phyloP scores from a whole-genome alignment of 53 echinoderm and acorn worm species.

The Actinopyga echinites region DNA sequence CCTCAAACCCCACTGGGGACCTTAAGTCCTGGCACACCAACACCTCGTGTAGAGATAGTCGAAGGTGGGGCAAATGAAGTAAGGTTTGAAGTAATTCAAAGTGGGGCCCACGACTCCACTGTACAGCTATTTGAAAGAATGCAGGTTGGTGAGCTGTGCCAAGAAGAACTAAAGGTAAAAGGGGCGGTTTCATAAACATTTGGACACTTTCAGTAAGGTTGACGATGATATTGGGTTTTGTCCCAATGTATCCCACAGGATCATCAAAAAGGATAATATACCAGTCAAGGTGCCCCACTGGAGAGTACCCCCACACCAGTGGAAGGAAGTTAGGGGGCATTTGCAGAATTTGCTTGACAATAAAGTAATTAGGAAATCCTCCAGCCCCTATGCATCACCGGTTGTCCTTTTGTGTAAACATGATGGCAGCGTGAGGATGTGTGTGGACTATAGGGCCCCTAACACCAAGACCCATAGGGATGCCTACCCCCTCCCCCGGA shows the following conservation, averaged over 20 bases:
- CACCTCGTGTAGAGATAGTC: too few relatives aligned
- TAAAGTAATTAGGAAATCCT: conserved; percentile 49
- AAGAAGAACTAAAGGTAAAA: too few relatives aligned
- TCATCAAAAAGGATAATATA: conserved; percentile 5
- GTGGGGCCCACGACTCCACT: too few relatives aligned
- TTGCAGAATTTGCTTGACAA: too few relatives aligned
- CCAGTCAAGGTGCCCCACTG: conserved; percentile 58
- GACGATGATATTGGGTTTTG: conserved; percentile 57
- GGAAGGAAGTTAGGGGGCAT: too few relatives aligned
- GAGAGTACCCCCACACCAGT: conserved; percentile 48
- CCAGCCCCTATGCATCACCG: conserved; percentile 64
- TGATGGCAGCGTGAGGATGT: conserved; percentile 61
- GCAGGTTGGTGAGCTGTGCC: too few relatives aligned
- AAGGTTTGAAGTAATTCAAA: too few relatives aligned
- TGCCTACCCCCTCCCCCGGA: conserved; percentile 70
- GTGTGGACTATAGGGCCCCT: conserved; percentile 67
- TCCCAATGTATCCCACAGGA: conserved; percentile 53
- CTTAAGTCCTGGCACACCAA: too few relatives aligned
- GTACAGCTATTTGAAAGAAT: too few relatives aligned
- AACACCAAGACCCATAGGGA: conserved; percentile 71
- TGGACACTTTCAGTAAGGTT: background rate
- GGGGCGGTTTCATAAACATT: background rate
- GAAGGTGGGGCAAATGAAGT: too few relatives aligned
- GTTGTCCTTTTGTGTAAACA: conserved; percentile 64
- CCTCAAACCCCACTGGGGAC: too few relatives aligned